Base-by-base conservation (phyloP, 2,888 invertebrate species). In the Boloria selene region DNA sequence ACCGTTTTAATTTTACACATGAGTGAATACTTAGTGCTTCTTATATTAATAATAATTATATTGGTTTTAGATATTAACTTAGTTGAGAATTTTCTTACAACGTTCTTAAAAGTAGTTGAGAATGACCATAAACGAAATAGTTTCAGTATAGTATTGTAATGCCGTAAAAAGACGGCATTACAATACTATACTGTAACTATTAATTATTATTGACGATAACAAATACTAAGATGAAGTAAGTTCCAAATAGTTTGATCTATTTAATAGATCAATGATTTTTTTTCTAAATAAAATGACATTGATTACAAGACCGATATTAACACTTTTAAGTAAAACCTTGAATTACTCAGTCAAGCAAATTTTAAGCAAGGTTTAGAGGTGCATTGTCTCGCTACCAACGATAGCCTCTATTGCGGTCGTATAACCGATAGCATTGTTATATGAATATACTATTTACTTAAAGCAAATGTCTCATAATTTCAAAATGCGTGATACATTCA, bases 381-480 rank as follows among this genome's bases (percentile, higher is more conserved):
- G 72, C 75, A 79, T 79, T 82, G 75, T 82, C 71, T 75, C 70
- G 72, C 63, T 68, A 69, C 70, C 64, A 64, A 69, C 73, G 72
- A 73, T 62, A 69, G 61, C 68, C 69, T 69, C 61, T 64, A 55
- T 61, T 31, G 61, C 54, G 77, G 73, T 68, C 74, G 69, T 67
- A 73, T 70, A 70, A 69, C 72, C 73, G 82, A 84, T 84, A 81
- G 75, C 79, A 84, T 83, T 83, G 81, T 83, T 74, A 70, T 61
- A 58, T 52, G 50, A 50, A 56, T 56, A 44, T 56, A 55, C 45
- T 56, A 16, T 56, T 56, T 47, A 47, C 47, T 47, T 59, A 52
- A 45, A 52, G 22, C 18, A 61, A 53, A 64, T 64, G 31, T 64
- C 31, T 52, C 58, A 52, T 58, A 58, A 51, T 17, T 64, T 51